Conservation (phyloP, 2,113 vertebrate species). For the Siniperca chuatsi region DNA sequence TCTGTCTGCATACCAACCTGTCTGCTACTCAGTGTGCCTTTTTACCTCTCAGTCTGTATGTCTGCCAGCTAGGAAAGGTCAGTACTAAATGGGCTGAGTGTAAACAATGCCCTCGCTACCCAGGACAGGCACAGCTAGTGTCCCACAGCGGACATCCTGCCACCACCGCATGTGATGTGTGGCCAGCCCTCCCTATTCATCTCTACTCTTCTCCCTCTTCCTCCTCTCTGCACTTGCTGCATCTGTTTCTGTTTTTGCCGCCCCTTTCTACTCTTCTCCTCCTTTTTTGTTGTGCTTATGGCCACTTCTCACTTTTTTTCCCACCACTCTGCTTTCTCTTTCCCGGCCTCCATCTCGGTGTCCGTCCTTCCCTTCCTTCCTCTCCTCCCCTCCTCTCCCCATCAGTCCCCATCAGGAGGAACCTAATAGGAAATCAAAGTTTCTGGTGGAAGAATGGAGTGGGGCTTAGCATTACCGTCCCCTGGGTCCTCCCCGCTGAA, state of each 20-base stretch:
- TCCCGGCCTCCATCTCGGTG: constrained; percentile 33
- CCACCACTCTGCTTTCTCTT: constrained; percentile 7
- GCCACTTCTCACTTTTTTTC: constrained; percentile 43
- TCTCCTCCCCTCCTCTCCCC: constrained; percentile 55
- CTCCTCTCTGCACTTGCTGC: constrained; percentile 20
- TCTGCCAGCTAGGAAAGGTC: constrained; percentile 76
- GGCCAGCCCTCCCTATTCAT: constrained; percentile 39
- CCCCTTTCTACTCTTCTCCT: constrained; percentile 21
- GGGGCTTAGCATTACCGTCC: constrained; percentile 97
- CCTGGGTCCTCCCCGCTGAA: constrained; percentile 95
- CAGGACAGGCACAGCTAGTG: constrained; percentile 58
- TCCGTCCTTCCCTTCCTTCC: constrained; percentile 54
- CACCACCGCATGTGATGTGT: constrained; percentile 43
- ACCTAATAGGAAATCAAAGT: constrained; percentile 99
- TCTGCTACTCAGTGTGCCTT: constrained; percentile 57
- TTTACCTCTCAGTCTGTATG: constrained; percentile 62
- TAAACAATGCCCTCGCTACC: constrained; percentile 72
- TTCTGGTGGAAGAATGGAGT: constrained; percentile 92
- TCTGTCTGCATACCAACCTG: constrained; percentile 51
- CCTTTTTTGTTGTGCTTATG: constrained; percentile 37
- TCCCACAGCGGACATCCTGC: constrained; percentile 56
- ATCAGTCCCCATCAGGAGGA: constrained; percentile 94
- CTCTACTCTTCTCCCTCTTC: constrained; percentile 18
- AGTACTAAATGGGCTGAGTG: constrained; percentile 63
- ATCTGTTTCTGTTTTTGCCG: constrained; percentile 25